Evolutionary conservation across 2,797 vertebrate genomes (phyloP).

Genomic region (Peromyscus nudipes): DNA sequence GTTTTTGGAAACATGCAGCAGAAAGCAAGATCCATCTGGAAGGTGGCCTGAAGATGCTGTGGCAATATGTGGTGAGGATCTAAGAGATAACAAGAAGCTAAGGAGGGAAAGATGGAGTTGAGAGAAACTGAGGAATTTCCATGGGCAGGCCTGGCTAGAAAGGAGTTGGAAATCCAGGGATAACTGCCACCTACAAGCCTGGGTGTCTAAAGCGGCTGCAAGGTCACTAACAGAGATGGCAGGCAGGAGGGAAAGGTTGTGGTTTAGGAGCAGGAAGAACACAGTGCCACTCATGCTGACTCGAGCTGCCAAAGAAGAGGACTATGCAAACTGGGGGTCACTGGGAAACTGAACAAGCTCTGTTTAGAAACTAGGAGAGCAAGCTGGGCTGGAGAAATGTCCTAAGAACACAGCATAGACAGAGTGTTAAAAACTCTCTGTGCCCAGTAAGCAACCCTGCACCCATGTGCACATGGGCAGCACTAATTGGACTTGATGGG

Average conservation of each 20-base stretch:
- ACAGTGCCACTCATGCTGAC: neutral
- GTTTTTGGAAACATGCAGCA: neutral
- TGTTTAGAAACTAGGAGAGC: neutral
- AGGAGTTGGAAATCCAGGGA: too few relatives aligned
- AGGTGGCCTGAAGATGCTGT: neutral
- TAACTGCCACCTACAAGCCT: neutral
- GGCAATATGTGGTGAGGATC: neutral
- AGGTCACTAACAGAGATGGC: neutral
- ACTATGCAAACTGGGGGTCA: neutral
- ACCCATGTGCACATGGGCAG: neutral
- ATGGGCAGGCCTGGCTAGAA: neutral
- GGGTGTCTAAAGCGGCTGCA: neutral
- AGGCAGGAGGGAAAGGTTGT: neutral
- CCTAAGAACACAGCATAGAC: neutral
- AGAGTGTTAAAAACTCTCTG: neutral
- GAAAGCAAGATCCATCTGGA: neutral
- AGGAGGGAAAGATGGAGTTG: neutral
- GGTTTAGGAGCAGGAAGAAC: neutral
- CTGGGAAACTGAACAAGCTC: neutral
- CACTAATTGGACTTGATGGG: neutral
- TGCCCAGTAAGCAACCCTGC: neutral
- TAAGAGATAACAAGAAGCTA: neutral
- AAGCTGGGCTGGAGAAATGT: neutral
- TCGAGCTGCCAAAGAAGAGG: neutral
- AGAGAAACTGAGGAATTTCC: neutral